These are phyloP conservation scores for Dynastes grantii DNA, from an alignment of 2,888 invertebrate species.

Conservation along the genomic window DNA sequence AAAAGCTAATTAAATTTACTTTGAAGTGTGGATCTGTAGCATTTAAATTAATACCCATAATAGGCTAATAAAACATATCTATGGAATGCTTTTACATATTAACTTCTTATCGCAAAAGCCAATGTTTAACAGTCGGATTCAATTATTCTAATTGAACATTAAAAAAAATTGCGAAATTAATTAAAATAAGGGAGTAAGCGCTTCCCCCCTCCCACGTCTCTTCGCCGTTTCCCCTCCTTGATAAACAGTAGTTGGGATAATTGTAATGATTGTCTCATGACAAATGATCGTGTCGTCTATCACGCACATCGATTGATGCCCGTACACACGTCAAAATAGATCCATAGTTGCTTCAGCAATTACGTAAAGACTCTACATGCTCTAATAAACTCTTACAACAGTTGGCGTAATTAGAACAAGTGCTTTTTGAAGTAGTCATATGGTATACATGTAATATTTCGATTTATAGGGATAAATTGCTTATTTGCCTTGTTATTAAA, in stretches of 20 bases:
- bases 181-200: constrained; percentile 46
- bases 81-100: constrained; percentile 40
- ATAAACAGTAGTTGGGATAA: constrained; percentile 33
- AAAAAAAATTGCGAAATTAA: constrained; percentile 42
- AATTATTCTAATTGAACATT: constrained; percentile 46
- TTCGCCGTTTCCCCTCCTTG: background rate
- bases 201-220: background rate
- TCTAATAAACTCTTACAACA: constrained; percentile 5
- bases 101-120: constrained; percentile 36
- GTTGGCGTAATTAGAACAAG: constrained; percentile 1
- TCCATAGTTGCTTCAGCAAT: background rate
- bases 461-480: too few species aligned
- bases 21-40: too few species aligned
- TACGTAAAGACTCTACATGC: background rate
- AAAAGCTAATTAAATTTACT: constrained; percentile 21
- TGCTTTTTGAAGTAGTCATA: constrained; percentile 7
- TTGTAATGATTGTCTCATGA: constrained; percentile 51
- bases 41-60: too few species aligned
- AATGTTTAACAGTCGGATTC: constrained; percentile 32
- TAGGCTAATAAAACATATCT: background rate
- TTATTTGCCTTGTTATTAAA: too few species aligned
- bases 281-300: constrained; percentile 36
- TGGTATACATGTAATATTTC: background rate
- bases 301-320: constrained; percentile 51
- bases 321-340: constrained; percentile 18